phyloP scores from a whole-genome alignment of 2,797 vertebrate genomes.

The Lutjanus argentimaculatus region DNA sequence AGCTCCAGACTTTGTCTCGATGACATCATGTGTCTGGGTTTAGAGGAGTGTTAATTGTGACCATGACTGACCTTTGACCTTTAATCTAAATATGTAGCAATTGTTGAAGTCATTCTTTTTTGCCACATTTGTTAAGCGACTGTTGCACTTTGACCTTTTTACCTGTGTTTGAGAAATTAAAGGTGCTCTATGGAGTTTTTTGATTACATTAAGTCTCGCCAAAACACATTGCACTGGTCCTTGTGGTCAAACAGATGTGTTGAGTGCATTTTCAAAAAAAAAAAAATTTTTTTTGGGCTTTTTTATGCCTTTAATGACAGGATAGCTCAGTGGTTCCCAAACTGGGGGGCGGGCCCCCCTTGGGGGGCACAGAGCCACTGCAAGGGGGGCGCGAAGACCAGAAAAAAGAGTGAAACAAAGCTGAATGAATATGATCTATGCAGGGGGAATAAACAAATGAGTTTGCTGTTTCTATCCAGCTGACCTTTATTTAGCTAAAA shows the following conservation, averaged over 20 bases:
- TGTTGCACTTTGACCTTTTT: background rate
- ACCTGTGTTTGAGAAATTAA: background rate
- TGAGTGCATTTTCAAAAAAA: too few relatives aligned
- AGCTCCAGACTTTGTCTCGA: background rate
- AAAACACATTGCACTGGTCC: background rate
- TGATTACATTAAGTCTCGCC: background rate
- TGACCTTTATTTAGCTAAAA: too few relatives aligned
- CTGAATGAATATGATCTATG: too few relatives aligned
- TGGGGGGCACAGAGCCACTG: too few relatives aligned
- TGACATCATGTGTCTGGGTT: background rate
- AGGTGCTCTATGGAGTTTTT: background rate
- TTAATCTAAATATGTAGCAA: background rate
- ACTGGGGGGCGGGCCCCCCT: too few relatives aligned
- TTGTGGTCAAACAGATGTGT: background rate
- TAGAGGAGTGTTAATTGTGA: background rate
- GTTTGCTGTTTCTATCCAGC: too few relatives aligned
- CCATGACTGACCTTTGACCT: background rate
- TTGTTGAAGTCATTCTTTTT: constrained; percentile 1
- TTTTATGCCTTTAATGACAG: too few relatives aligned
- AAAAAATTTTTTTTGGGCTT: too few relatives aligned
- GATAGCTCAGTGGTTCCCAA: too few relatives aligned
- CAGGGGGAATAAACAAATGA: too few relatives aligned
- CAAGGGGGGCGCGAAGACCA: too few relatives aligned
- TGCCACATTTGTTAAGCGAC: background rate
- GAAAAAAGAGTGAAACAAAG: too few relatives aligned